phyloP scores from a whole-genome alignment of 2,113 vertebrate species.

The Carassius auratus region DNA sequence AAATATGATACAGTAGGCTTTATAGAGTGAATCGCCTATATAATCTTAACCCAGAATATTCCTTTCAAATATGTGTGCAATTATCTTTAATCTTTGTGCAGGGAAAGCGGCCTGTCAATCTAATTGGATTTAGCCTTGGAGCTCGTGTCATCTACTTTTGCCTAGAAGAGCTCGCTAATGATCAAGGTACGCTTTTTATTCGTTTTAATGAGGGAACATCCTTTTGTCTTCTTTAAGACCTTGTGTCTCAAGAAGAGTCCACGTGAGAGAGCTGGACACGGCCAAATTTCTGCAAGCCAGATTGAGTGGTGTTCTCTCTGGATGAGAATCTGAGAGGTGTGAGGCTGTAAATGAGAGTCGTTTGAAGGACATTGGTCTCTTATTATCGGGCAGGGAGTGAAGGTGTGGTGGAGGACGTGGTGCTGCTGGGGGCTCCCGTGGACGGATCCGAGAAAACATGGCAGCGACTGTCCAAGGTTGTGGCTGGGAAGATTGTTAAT shows the following conservation, averaged over 20 bases:
- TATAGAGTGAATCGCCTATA: background rate
- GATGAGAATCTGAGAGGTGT: conserved; percentile 29
- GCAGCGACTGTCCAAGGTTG: conserved; percentile 83
- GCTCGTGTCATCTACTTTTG: conserved; percentile 98
- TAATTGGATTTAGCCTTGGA: conserved; percentile 95
- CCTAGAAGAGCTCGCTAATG: conserved; percentile 91
- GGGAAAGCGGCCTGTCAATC: conserved; percentile 91
- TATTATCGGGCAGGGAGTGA: conserved; percentile 76
- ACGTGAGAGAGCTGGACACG: background rate
- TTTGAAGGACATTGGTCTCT: conserved; percentile 27
- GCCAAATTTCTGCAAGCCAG: background rate
- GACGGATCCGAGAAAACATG: conserved; percentile 90
- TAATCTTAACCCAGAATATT: background rate
- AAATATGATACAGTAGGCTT: background rate
- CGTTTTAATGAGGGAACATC: background rate
- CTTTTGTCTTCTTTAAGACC: conserved; percentile 11
- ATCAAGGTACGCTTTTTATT: conserved; percentile 79
- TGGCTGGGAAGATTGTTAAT: conserved; percentile 90
- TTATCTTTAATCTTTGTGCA: conserved; percentile 61
- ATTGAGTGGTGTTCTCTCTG: background rate
- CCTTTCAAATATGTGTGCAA: background rate
- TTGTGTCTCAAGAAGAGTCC: background rate
- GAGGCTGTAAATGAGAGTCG: conserved; percentile 24
- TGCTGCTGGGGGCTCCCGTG: conserved; percentile 92
- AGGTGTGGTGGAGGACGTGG: conserved; percentile 90